Evolutionary conservation across 1,140 invertebrate species (phyloP), one percentile per base, ranked within the genome.

Genomic region (Pteromalus puparum): DNA sequence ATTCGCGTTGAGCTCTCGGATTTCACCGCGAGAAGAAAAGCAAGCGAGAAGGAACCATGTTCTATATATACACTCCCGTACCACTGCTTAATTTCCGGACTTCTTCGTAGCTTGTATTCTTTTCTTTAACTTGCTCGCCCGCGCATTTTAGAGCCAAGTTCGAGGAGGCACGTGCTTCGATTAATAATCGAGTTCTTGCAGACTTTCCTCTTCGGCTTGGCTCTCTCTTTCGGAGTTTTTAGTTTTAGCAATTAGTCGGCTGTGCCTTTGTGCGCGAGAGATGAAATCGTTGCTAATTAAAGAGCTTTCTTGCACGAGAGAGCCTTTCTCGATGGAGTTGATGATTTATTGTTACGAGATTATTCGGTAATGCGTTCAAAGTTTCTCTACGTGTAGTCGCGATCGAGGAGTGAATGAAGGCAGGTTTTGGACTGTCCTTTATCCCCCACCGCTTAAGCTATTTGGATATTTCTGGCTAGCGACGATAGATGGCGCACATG

Each of bases 1-100:
- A 86, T 87, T 74, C 53, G 72, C 81, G 42, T 28, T 1, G 53
- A n/a, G 15, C 28, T 82, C 80, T 73, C 68, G 68, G 72, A 72
- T 81, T 81, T 80, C 68, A 24, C 28, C 53, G 67, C 67, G 67
- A 0, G 30, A 6, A 34, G 30, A 34, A 5, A 61, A 61, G 67
- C 30, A 28, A 70, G 67, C 3, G 26, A 18, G 67, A 26, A 70
- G 21, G 67, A 30, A 28, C 53, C n/a, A 18, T n/a, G n/a, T 7
- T 1, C 38, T 42, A 21, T n/a, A 61, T 61, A 48, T 61, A 61
- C 53, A 48, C 13, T 15, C 6, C 46, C 12, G n/a, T n/a, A 18
- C 6, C 18, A 5, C 46, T 65, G 48, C 48, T 77, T 77, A 77
- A 77, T 77, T 77, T 77, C 75, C 48, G 75, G 75, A 26, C 2